Evolutionary conservation across 1,140 invertebrate species (phyloP), one percentile per base, ranked within the genome.

Genomic region (Solen grandis): DNA sequence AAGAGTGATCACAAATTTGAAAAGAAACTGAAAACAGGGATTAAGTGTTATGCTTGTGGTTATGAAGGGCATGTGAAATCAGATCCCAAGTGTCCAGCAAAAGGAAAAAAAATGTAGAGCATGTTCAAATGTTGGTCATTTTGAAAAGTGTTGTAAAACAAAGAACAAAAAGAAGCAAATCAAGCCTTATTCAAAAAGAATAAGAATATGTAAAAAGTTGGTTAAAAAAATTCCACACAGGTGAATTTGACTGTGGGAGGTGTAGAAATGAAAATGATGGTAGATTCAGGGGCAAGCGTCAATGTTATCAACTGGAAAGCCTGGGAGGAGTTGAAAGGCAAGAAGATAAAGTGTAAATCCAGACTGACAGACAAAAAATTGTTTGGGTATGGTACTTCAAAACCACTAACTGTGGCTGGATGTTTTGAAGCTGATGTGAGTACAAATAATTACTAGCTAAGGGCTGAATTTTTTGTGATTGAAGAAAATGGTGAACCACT

Each of bases 41-140:
- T 31, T 54, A 14, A 38, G 50, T 63, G 22, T 65, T 66, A 41
- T 29, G 35, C 5, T 13, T 63, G 38, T n/a, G n/a, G n/a, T n/a
- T n/a, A n/a, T n/a, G n/a, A n/a, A n/a, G n/a, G n/a, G n/a, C n/a
- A n/a, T n/a, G n/a, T n/a, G n/a, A n/a, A n/a, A n/a, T n/a, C n/a
- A n/a, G n/a, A n/a, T n/a, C n/a, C n/a, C n/a, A n/a, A n/a, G n/a
- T n/a, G n/a, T n/a, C n/a, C n/a, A n/a, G n/a, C n/a, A n/a, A n/a
- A n/a, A n/a, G n/a, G n/a, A n/a, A n/a, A n/a, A n/a, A n/a, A 50
- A 60, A 25, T 84, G 66, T 66, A 41, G 63, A 19, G 60, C 46
- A 29, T 80, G 77, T 81, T n/a, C 25, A 14, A 75, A 63, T 29
- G 62, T 60, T 0, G 65, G 82, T 46, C 76, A 84, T 57, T 84